Evolutionary conservation across 2,797 vertebrate genomes (phyloP).

Genomic region (Lepilemur ruficaudatus): DNA sequence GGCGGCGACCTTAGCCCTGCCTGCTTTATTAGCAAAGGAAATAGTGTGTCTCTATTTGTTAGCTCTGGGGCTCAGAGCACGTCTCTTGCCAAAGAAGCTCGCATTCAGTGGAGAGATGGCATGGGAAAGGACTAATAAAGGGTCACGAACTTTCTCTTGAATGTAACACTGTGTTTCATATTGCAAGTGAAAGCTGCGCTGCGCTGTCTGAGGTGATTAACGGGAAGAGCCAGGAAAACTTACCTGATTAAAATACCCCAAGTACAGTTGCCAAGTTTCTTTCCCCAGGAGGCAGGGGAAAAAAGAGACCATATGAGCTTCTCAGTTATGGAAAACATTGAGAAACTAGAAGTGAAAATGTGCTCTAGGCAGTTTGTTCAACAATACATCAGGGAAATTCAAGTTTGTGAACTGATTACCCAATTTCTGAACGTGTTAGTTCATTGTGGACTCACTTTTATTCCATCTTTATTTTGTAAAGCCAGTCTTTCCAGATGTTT

Average conservation of each 20-base stretch:
- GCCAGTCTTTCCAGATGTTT: constrained; percentile 84
- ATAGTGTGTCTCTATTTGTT: constrained; percentile 54
- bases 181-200: constrained; percentile 72
- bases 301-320: constrained; percentile 79
- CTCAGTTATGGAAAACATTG: constrained; percentile 81
- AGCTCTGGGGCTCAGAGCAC: constrained; percentile 41
- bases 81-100: constrained; percentile 74
- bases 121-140: constrained; percentile 64
- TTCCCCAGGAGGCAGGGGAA: constrained; percentile 78
- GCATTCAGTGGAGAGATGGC: constrained; percentile 36
- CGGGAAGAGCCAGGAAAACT: constrained; percentile 80
- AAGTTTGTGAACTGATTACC: constrained; percentile 81
- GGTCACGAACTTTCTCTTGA: constrained; percentile 74
- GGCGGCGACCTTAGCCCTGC: constrained; percentile 52
- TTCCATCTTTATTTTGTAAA: constrained; percentile 84
- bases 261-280: constrained; percentile 81
- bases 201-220: constrained; percentile 81
- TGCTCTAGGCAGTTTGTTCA: constrained; percentile 83
- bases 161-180: constrained; percentile 74
- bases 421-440: constrained; percentile 80
- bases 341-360: constrained; percentile 83
- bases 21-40: constrained; percentile 64
- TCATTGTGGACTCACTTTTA: constrained; percentile 82
- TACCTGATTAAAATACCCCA: constrained; percentile 83
- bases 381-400: constrained; percentile 82